Evolutionary conservation across 2,888 invertebrate genomes (phyloP).

Genomic region (Microplitis deprimator): DNA sequence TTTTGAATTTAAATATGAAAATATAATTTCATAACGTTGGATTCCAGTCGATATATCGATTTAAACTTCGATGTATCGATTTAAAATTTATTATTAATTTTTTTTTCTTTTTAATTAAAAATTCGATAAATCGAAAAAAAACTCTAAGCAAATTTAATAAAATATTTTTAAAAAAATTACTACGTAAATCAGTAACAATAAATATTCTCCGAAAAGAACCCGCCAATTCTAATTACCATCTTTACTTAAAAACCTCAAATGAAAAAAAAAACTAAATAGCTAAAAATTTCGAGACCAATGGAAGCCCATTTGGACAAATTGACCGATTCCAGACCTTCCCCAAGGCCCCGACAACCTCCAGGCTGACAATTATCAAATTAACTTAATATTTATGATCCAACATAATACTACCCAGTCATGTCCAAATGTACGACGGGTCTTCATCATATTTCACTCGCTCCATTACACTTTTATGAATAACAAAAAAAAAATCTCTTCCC

Average conservation of each 20-base stretch:
- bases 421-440: neutral
- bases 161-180: no score
- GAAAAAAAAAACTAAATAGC: neutral
- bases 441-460: neutral
- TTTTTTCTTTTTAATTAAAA: neutral
- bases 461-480: neutral
- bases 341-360: constrained; percentile 34
- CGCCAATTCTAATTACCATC: neutral
- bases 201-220: neutral
- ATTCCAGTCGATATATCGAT: no score
- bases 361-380: constrained; percentile 20
- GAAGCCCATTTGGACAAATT: constrained; percentile 48
- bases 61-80: no score
- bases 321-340: constrained; percentile 46
- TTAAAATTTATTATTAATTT: neutral
- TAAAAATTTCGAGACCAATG: neutral
- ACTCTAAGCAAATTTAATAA: no score
- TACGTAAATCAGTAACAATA: no score
- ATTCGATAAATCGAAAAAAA: neutral
- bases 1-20: no score
- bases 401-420: constrained; percentile 1
- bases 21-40: no score
- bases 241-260: neutral
- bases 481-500: neutral
- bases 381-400: constrained; percentile 7